These are phyloP conservation scores for Dromius quadrimaculatus DNA, from an alignment of 2,888 invertebrate genomes.

Conservation along the genomic window DNA sequence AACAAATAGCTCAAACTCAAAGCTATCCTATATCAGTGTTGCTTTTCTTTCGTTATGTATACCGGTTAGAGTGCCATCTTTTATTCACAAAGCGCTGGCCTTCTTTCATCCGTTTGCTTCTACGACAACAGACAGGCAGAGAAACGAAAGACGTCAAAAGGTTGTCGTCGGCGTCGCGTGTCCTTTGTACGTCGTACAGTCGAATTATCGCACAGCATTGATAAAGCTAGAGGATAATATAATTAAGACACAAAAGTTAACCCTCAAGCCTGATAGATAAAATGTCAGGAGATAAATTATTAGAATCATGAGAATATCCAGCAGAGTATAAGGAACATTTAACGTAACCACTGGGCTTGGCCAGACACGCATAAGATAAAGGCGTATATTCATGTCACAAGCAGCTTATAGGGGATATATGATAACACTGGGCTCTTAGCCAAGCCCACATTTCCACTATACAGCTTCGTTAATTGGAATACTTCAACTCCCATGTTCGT, in stretches of 20 bases:
- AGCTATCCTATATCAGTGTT: no score
- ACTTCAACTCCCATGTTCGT: no score
- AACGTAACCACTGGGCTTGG: neutral
- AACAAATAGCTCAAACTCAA: no score
- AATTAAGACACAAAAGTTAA: conserved; percentile 65
- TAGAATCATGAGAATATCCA: conserved; percentile 64
- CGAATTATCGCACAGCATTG: conserved; percentile 46
- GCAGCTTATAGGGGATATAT: conserved; percentile 39
- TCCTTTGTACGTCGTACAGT: conserved; percentile 33
- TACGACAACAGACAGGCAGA: conserved; percentile 16
- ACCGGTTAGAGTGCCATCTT: conserved; percentile 35
- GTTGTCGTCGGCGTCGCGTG: conserved; percentile 32
- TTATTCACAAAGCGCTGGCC: conserved; percentile 40
- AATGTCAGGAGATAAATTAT: conserved; percentile 62
- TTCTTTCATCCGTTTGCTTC: conserved; percentile 18
- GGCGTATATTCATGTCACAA: conserved; percentile 49
- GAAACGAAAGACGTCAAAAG: conserved; percentile 39
- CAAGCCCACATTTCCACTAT: conserved; percentile 53
- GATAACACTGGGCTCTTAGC: conserved; percentile 40
- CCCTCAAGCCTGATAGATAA: conserved; percentile 65
- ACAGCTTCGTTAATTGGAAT: no score
- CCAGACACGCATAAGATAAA: conserved; percentile 46
- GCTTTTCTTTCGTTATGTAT: no score
- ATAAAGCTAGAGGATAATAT: conserved; percentile 61
- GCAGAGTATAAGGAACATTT: no score